Percentiles rank a stretch among this genome's conserved stretches.
These are phyloP conservation scores for Drosophila auraria DNA, from an alignment of 1,140 invertebrate genomes.

Conservation along the genomic window DNA sequence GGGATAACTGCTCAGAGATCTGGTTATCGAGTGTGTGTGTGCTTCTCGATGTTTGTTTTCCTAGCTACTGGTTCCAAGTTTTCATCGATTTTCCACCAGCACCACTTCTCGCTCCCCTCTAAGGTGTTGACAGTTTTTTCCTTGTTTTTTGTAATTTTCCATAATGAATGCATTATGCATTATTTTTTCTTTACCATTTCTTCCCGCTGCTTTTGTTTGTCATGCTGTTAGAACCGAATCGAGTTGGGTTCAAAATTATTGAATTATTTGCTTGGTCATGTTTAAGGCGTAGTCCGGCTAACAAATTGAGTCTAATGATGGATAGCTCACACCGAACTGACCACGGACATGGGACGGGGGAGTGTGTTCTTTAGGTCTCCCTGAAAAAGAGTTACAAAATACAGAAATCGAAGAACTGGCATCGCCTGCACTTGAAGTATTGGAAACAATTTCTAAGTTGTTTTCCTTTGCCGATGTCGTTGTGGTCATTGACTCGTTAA, in stretches of 20 bases:
- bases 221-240: constrained; percentile 58
- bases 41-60: constrained; percentile 31
- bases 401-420: constrained; percentile 8
- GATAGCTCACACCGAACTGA: constrained; percentile 36
- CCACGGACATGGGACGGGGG: constrained; percentile 20
- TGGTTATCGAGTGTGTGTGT: constrained; percentile 23
- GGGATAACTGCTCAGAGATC: constrained; percentile 22
- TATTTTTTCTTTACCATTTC: constrained; percentile 6
- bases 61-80: constrained; percentile 35
- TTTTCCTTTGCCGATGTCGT: constrained; percentile 21
- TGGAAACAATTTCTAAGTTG: constrained; percentile 52
- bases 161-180: constrained; percentile 62
- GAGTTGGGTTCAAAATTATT: constrained; percentile 33
- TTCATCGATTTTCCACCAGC: constrained; percentile 12
- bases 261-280: constrained; percentile 49
- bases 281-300: constrained; percentile 50
- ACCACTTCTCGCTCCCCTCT: background rate
- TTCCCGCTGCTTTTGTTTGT: constrained; percentile 41
- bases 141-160: constrained; percentile 46
- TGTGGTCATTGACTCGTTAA: constrained; percentile 52
- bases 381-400: constrained; percentile 14
- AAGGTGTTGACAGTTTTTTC: constrained; percentile 47
- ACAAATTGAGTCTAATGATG: constrained; percentile 68
- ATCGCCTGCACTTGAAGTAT: constrained; percentile 38
- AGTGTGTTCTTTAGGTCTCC: background rate